These are phyloP conservation scores for Glaucomys volans DNA, from an alignment of 2,113 vertebrate genomes.

Conservation along the genomic window DNA sequence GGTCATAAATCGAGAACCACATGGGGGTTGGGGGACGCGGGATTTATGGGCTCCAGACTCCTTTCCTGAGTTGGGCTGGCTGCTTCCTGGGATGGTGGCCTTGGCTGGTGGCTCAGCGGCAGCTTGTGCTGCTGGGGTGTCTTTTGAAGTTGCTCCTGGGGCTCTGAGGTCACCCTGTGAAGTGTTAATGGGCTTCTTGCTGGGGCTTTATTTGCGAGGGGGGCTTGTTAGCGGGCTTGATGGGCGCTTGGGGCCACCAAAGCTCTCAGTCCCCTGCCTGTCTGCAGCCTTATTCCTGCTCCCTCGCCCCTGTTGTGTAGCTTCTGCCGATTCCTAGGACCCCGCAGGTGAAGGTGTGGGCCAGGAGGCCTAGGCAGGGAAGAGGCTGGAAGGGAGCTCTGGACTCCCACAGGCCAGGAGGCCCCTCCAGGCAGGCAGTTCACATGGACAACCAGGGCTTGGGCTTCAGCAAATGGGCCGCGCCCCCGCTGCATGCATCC, in stretches of 20 bases:
- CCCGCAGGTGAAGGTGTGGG: neutral
- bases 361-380: neutral
- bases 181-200: slow-evolving; percentile 74
- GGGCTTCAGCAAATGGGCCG: neutral
- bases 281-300: neutral
- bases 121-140: slow-evolving; percentile 24
- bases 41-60: slow-evolving; percentile 51
- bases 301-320: neutral
- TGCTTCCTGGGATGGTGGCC: slow-evolving; percentile 62
- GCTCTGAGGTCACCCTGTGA: slow-evolving; percentile 62
- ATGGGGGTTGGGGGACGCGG: slow-evolving; percentile 58
- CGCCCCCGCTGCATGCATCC: no score
- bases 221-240: neutral
- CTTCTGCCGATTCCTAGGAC: slow-evolving; percentile 29
- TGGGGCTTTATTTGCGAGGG: slow-evolving; percentile 68
- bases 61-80: neutral
- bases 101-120: slow-evolving; percentile 53
- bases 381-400: neutral
- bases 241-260: neutral
- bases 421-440: accelerated
- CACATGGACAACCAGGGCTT: neutral
- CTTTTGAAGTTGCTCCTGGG: slow-evolving; percentile 78
- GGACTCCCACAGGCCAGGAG: neutral
- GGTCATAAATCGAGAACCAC: slow-evolving; percentile 63
- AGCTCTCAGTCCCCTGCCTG: neutral